Base-by-base conservation (phyloP, 2,888 invertebrate species). In the Callinectes sapidus region DNA sequence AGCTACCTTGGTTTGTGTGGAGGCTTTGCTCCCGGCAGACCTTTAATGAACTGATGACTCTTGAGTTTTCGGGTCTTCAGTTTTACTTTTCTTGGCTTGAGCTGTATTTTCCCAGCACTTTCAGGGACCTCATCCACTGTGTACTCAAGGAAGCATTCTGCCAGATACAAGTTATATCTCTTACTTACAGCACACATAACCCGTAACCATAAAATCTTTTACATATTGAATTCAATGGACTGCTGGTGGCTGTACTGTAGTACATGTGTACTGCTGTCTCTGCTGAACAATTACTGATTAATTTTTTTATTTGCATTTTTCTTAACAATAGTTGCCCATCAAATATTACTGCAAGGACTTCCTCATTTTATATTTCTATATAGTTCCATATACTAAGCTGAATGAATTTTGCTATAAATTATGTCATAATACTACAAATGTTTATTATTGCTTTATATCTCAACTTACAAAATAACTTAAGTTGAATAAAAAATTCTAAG, bases 11-110 rank as follows among this genome's bases (percentile, higher is more conserved):
- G 85, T 39, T 92, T 92, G 86, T 28, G 89, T 61, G 92, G 89
- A n/a, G 86, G 32, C 42, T 89, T 92, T 13, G 89, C 89, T 61
- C 92, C 92, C 39, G 88, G 92, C n/a, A 92, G 81, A 14, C 92
- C 92, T 39, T 66, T 89, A 18, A 92, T 2, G 18, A 89, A 92
- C 86, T 85, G 39, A 48, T 92, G 92, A n/a, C 42, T 23, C 66
- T 61, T 86, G 18, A 92, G 85, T 18, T 55, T 81, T n/a, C 85
- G 85, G 18, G 55, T 86, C 16, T 32, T 35, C 35, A n/a, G n/a
- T 18, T 66, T 89, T 23, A 18, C 10, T 18, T n/a, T 86, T 18
- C 92, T 92, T 85, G 92, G 85, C 35, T 92, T 92, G 39, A 91
- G 66, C 8, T 23, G n/a, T 39, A 85, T 55, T 6, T 35, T 87